Percentiles rank a stretch among this genome's conserved stretches.
Evolutionary conservation across 2,113 vertebrate species (phyloP).

Genomic region (Cathartes aura): DNA sequence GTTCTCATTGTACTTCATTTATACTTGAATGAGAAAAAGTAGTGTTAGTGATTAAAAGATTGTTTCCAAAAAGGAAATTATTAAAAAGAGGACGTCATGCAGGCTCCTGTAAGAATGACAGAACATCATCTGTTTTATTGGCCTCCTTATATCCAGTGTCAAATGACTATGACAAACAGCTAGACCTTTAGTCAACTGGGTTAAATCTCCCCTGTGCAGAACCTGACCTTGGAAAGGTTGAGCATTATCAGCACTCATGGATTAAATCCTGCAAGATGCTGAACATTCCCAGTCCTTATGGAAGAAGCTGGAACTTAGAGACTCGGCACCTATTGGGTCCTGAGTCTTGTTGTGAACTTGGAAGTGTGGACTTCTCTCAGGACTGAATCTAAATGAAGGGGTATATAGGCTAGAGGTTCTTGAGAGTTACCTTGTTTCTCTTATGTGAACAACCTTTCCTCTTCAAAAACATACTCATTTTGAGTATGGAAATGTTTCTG

Average conservation of each 20-base stretch:
- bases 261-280: background rate
- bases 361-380: background rate
- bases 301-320: background rate
- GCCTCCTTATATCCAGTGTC: background rate
- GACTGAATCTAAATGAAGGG: background rate
- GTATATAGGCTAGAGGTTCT: background rate
- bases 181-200: background rate
- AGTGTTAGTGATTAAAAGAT: background rate
- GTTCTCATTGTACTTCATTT: background rate
- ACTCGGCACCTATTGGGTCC: fast-evolving
- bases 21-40: background rate
- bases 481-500: background rate
- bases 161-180: background rate
- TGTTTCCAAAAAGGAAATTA: background rate
- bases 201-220: background rate
- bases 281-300: background rate
- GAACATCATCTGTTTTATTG: background rate
- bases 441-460: background rate
- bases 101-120: background rate
- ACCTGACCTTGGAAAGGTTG: background rate
- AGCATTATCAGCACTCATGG: background rate
- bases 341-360: background rate
- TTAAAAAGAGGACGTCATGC: background rate
- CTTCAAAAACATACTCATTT: background rate
- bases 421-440: background rate